These are phyloP conservation scores for Autographa gamma DNA, from an alignment of 2,888 invertebrate species.

Conservation along the genomic window DNA sequence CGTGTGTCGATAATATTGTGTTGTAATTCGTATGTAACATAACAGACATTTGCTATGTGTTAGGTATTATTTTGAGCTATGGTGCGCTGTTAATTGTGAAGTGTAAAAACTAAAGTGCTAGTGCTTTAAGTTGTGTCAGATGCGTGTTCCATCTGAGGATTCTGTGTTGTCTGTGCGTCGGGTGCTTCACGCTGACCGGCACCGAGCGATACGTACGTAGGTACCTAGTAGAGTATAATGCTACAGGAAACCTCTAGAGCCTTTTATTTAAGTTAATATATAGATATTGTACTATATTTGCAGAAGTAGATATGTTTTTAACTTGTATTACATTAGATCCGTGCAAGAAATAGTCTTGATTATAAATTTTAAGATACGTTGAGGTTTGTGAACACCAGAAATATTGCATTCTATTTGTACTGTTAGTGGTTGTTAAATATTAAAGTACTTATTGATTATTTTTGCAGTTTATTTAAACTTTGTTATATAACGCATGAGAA, in stretches of 20 bases:
- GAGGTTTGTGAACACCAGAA: too few relatives aligned
- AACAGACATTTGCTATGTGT: conserved; percentile 21
- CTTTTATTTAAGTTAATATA: neutral
- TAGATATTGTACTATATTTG: neutral
- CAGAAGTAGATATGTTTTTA: too few relatives aligned
- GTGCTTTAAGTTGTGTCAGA: conserved; percentile 28
- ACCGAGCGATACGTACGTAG: conserved; percentile 30
- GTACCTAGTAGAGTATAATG: conserved; percentile 8
- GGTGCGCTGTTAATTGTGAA: conserved; percentile 39
- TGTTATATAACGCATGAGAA: too few relatives aligned
- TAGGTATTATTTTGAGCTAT: conserved; percentile 31
- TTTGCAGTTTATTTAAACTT: too few relatives aligned
- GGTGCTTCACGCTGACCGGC: conserved; percentile 38
- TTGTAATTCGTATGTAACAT: conserved; percentile 22
- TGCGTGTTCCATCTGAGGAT: conserved; percentile 39
- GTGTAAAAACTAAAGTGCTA: conserved; percentile 37
- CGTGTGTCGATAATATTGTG: conserved; percentile 49
- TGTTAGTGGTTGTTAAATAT: too few relatives aligned
- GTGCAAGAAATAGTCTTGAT: too few relatives aligned
- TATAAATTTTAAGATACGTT: too few relatives aligned
- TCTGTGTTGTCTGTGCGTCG: conserved; percentile 26
- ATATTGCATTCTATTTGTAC: too few relatives aligned
- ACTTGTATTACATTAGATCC: too few relatives aligned
- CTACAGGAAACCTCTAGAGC: conserved; percentile 14
- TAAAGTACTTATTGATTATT: too few relatives aligned